phyloP scores from a whole-genome alignment of 2,888 invertebrate species.

The Amphipoea oculea region DNA sequence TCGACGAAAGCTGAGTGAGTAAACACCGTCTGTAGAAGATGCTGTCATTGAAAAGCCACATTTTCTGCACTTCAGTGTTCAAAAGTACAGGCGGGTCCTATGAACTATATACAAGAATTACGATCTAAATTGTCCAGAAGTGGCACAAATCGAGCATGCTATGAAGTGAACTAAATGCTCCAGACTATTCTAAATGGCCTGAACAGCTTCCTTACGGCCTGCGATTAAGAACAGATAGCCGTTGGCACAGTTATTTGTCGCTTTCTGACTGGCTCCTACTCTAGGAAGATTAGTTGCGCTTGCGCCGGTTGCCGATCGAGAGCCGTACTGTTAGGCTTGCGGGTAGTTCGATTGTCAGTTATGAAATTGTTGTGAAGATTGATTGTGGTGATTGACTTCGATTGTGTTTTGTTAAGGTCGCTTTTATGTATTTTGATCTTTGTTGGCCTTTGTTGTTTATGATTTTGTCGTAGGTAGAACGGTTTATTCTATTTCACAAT shows the following conservation, averaged over 20 bases:
- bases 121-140: slow-evolving; percentile 16
- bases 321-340: slow-evolving; percentile 29
- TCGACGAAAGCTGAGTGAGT: not conserved
- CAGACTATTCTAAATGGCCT: slow-evolving; percentile 50
- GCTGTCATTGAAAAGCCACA: not conserved
- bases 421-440: slow-evolving; percentile 9
- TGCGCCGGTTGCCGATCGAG: slow-evolving; percentile 22
- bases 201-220: slow-evolving; percentile 56
- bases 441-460: not conserved
- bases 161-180: slow-evolving; percentile 41
- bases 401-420: slow-evolving; percentile 9
- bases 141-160: slow-evolving; percentile 20
- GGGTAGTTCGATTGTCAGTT: slow-evolving; percentile 34
- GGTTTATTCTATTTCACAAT: not conserved
- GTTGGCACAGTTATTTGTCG: slow-evolving; percentile 64
- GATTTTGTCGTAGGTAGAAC: not conserved
- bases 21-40: not conserved
- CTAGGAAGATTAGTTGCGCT: slow-evolving; percentile 55
- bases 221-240: slow-evolving; percentile 70
- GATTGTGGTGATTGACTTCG: slow-evolving; percentile 24
- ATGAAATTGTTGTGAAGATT: slow-evolving; percentile 42
- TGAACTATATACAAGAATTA: slow-evolving; percentile 13
- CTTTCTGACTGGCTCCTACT: slow-evolving; percentile 53
- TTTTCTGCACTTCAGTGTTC: not conserved
- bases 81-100: not conserved